Conservation (phyloP, 2,888 invertebrate genomes). For the Drosophila picticornis region DNA sequence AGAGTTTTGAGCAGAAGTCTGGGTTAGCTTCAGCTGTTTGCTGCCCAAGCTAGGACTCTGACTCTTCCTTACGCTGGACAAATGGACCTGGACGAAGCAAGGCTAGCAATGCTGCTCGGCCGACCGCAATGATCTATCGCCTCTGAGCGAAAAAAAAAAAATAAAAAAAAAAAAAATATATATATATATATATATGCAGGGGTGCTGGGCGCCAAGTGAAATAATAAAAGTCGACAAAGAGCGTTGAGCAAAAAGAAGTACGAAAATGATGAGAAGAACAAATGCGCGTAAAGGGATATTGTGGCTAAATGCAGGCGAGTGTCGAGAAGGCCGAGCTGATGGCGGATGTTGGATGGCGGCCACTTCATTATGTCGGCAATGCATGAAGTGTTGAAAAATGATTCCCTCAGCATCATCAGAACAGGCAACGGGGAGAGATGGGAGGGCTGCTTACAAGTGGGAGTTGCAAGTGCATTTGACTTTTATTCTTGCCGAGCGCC, state of each 20-base stretch:
- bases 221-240: conserved; percentile 70
- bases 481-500: conserved; percentile 70
- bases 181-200: background rate
- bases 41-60: conserved; percentile 33
- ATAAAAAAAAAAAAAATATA: background rate
- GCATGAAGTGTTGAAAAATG: conserved; percentile 80
- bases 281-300: conserved; percentile 72
- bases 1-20: background rate
- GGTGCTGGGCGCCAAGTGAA: conserved; percentile 51
- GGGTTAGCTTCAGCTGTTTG: conserved; percentile 28
- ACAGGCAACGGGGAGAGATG: background rate
- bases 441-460: background rate
- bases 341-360: conserved; percentile 45
- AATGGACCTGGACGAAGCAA: conserved; percentile 40
- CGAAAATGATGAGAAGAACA: conserved; percentile 50
- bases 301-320: conserved; percentile 65
- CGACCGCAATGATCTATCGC: conserved; percentile 79
- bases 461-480: conserved; percentile 76
- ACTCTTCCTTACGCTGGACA: conserved; percentile 53
- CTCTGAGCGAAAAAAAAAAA: conserved; percentile 28
- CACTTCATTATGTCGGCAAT: conserved; percentile 80
- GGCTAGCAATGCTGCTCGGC: conserved; percentile 35
- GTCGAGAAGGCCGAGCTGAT: background rate
- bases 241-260: conserved; percentile 23
- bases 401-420: conserved; percentile 67